phyloP scores from a whole-genome alignment of 2,797 vertebrate species.

The Alfaro cultratus region DNA sequence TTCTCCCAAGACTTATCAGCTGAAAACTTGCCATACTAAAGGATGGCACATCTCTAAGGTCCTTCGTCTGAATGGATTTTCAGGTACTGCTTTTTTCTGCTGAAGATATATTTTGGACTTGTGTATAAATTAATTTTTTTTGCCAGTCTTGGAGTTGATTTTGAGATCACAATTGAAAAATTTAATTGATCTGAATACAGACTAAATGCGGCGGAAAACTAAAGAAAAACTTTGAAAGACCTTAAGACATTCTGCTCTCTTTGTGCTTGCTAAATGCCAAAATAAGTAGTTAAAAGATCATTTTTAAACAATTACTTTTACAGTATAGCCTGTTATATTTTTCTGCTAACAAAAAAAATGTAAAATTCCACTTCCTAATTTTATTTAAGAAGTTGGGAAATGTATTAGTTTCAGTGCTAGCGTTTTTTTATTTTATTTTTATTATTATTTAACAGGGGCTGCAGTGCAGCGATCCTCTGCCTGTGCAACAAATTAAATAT shows the following conservation, averaged over 20 bases:
- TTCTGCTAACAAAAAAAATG: not conserved
- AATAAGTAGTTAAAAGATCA: not conserved
- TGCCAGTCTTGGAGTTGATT: not conserved
- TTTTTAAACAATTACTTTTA: not conserved
- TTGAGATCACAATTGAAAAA: not conserved
- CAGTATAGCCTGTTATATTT: not conserved
- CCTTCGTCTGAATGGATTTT: not conserved
- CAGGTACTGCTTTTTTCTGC: not conserved
- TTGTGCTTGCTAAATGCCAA: too few relatives aligned
- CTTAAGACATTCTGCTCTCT: too few relatives aligned
- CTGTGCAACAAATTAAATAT: conserved; percentile 11
- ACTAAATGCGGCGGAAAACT: too few relatives aligned
- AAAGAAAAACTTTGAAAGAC: not conserved
- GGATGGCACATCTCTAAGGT: not conserved
- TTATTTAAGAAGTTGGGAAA: not conserved
- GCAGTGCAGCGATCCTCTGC: not conserved
- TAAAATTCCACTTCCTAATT: not conserved
- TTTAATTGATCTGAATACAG: not conserved
- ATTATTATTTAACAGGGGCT: not conserved
- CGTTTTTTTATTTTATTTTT: too few relatives aligned
- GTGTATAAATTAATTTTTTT: not conserved
- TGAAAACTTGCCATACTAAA: not conserved
- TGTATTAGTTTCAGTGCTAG: not conserved
- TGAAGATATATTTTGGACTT: not conserved
- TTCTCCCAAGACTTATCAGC: not conserved